A percentile compares a stretch with the other conserved stretches of the same genome.
phyloP scores from a whole-genome alignment of 2,888 invertebrate species.

The Allophyes oxyacanthae region DNA sequence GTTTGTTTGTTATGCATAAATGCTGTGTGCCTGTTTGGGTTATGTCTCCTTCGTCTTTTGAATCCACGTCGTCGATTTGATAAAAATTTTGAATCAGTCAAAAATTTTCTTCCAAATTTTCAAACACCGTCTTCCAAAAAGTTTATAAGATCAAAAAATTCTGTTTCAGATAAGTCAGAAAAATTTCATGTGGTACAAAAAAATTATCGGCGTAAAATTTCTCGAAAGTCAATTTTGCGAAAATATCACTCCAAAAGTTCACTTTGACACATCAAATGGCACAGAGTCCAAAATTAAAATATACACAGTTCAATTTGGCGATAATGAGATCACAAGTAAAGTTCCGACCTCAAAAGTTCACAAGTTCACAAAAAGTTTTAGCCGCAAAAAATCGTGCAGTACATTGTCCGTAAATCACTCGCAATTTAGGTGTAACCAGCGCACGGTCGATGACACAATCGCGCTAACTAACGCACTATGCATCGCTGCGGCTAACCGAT shows the following conservation, averaged over 20 bases:
- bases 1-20: slow-evolving; percentile 86
- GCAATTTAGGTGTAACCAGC: slow-evolving; percentile 79
- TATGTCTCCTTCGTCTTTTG: slow-evolving; percentile 60
- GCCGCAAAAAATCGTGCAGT: slow-evolving; percentile 72
- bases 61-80: slow-evolving; percentile 47
- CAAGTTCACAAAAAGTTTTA: slow-evolving; percentile 82
- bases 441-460: slow-evolving; percentile 85
- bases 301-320: slow-evolving; percentile 74
- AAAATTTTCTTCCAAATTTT: slow-evolving; percentile 25
- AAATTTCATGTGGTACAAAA: slow-evolving; percentile 44
- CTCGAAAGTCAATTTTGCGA: slow-evolving; percentile 52
- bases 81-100: slow-evolving; percentile 29
- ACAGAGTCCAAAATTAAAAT: slow-evolving; percentile 63
- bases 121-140: slow-evolving; percentile 28
- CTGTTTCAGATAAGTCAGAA: slow-evolving; percentile 4
- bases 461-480: slow-evolving; percentile 83
- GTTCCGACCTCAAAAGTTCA: slow-evolving; percentile 74
- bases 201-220: slow-evolving; percentile 30
- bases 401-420: slow-evolving; percentile 83
- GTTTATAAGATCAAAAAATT: slow-evolving; percentile 15
- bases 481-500: slow-evolving; percentile 78
- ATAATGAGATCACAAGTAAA: slow-evolving; percentile 69
- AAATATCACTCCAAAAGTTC: slow-evolving; percentile 69
- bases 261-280: slow-evolving; percentile 74
- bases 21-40: slow-evolving; percentile 70